Percentiles rank a stretch among this genome's conserved stretches.
These are phyloP conservation scores for Mesorhabditis sp. DNA, from an alignment of 2,888 invertebrate species.

Conservation along the genomic window DNA sequence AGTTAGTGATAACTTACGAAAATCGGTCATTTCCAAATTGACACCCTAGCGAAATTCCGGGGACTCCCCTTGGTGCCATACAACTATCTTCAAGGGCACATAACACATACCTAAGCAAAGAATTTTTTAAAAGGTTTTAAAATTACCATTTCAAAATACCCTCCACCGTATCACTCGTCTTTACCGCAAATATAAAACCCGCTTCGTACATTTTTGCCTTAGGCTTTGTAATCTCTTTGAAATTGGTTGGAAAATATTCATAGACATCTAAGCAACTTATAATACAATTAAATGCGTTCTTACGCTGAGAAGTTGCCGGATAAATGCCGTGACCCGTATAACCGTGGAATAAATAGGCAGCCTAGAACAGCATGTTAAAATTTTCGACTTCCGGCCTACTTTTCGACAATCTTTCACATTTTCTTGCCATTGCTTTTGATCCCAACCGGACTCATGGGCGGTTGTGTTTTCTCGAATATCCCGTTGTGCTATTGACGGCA, in stretches of 20 bases:
- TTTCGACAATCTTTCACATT: neutral
- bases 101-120: neutral
- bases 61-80: neutral
- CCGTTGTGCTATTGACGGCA: neutral
- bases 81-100: neutral
- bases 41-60: neutral
- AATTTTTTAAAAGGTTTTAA: neutral
- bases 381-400: neutral
- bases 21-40: neutral
- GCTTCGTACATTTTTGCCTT: conserved; percentile 51
- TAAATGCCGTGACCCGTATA: neutral
- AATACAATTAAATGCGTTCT: neutral
- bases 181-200: conserved; percentile 16
- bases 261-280: conserved; percentile 38
- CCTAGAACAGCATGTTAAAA: neutral
- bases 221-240: conserved; percentile 31
- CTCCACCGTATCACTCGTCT: conserved; percentile 22
- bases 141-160: conserved; percentile 50
- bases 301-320: neutral
- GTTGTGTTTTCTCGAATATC: conserved; percentile 4
- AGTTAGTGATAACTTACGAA: neutral
- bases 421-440: neutral
- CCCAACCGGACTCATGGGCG: neutral
- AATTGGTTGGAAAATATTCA: conserved; percentile 51
- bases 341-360: neutral